phyloP scores from a whole-genome alignment of 2,113 vertebrate species.

The Cololabis saira region DNA sequence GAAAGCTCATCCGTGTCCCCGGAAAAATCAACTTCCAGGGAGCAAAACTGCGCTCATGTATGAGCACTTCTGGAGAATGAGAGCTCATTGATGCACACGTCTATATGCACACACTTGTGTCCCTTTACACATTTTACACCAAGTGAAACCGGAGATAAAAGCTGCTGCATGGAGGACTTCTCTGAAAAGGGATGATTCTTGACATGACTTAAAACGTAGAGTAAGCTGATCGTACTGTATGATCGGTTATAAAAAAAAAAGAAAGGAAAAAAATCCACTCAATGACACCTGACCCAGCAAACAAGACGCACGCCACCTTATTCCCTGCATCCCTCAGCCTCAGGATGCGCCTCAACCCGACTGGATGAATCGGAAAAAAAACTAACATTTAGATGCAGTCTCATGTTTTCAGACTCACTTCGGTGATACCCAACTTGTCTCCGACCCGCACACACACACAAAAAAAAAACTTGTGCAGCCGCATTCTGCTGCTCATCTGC shows the following conservation, averaged over 20 bases:
- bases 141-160: constrained; percentile 12
- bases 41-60: background rate
- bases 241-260: background rate
- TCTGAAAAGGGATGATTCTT: background rate
- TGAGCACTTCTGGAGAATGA: constrained; percentile 10
- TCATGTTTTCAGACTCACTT: constrained; percentile 1
- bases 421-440: constrained; percentile 50
- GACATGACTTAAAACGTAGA: no score
- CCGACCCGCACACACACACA: background rate
- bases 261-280: background rate
- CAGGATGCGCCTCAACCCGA: background rate
- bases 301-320: constrained; percentile 35
- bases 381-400: constrained; percentile 22
- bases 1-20: constrained; percentile 12
- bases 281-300: constrained; percentile 29
- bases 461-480: constrained; percentile 64
- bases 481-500: constrained; percentile 53
- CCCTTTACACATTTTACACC: constrained; percentile 9
- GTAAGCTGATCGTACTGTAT: no score
- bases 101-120: background rate
- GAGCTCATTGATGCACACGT: background rate
- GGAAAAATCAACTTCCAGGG: background rate
- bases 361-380: constrained; percentile 7
- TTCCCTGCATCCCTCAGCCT: constrained; percentile 35
- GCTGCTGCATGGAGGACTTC: background rate